Percentiles rank a stretch among this genome's conserved stretches.
Conservation (phyloP, 30 jellyfish, hydroid and myxozoan genomes). For the Turritopsis dohrnii region DNA sequence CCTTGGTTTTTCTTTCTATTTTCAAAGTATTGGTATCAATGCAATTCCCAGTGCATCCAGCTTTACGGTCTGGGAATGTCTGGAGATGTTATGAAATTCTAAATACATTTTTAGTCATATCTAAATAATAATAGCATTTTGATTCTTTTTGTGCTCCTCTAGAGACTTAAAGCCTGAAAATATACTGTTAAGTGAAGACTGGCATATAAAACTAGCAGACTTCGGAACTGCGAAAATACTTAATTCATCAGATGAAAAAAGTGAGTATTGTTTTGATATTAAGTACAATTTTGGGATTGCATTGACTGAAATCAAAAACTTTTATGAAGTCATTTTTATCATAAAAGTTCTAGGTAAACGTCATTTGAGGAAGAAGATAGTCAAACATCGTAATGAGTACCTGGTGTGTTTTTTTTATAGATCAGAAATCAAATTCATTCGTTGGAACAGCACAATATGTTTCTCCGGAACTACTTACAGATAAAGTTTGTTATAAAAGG, state of each 20-base stretch:
- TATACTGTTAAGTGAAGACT: constrained; percentile 73
- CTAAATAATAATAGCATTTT: not conserved
- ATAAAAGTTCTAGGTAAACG: too few species aligned
- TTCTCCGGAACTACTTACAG: constrained; percentile 93
- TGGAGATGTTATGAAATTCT: too few species aligned
- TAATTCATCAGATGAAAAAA: not conserved
- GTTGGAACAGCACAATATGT: constrained; percentile 99
- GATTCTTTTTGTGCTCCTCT: not conserved
- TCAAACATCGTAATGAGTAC: too few species aligned
- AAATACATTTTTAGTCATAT: too few species aligned
- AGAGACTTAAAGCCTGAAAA: constrained; percentile 98
- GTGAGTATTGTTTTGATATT: too few species aligned
- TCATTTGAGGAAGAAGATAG: too few species aligned
- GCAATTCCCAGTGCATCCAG: too few species aligned
- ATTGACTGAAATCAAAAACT: too few species aligned
- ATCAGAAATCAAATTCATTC: constrained; percentile 72
- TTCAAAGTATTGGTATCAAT: not conserved
- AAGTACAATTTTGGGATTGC: too few species aligned
- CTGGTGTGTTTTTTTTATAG: constrained; percentile 34
- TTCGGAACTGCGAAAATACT: constrained; percentile 96
- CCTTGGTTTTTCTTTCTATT: not conserved
- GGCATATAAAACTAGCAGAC: constrained; percentile 94
- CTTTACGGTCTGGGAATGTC: too few species aligned
- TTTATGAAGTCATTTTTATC: too few species aligned
- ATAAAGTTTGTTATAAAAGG: constrained; percentile 81